Base-by-base conservation (phyloP, 2,888 invertebrate species). In the Drosophila quinaria region DNA sequence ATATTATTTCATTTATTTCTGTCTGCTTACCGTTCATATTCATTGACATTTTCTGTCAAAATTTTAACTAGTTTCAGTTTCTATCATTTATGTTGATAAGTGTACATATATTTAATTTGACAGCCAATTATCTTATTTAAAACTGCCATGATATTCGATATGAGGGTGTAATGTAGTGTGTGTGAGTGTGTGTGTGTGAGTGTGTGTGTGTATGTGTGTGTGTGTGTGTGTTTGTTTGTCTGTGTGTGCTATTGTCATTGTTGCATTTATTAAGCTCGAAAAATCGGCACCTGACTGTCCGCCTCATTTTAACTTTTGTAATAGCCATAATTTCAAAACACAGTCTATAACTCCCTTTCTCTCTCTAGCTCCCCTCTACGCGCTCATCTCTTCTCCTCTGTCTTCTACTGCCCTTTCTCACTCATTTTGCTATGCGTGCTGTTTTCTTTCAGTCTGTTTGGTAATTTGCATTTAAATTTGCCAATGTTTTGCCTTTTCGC, bases 391-490 rank as follows among this genome's bases (percentile, higher is more conserved):
- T 15, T 29, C 15, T 29, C 6, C 37, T 15, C 42, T 11, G 15
- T 13, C 3, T 10, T 42, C 25, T 4, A 3, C 29, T 17, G 4
- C 33, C 13, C 41, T 13, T 51, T 17, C 37, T n/a, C 25, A 3
- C 4, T 22, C 37, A 39, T 66, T 58, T 60, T 19, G 29, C 39
- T 62, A 44, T 49, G 44, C 59, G 19, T 60, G 63, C 52, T 66
- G 76, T 79, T 75, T 77, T 70, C 71, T 54, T 77, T 75, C 47
- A 49, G 58, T 47, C 61, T 41, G 87, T 49, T 60, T 79, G 59
- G 87, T 84, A 89, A 85, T 85, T 85, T 85, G 89, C 85, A 85
- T 85, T 85, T 85, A 85, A 85, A 85, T 85, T 85, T 85, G 89
- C 82, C 73, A 89, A 84, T 85, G 87, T 87, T 85, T 87, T 89